These are phyloP conservation scores for Typhlomys cinereus DNA, from an alignment of 2,113 vertebrate genomes.

Conservation along the genomic window DNA sequence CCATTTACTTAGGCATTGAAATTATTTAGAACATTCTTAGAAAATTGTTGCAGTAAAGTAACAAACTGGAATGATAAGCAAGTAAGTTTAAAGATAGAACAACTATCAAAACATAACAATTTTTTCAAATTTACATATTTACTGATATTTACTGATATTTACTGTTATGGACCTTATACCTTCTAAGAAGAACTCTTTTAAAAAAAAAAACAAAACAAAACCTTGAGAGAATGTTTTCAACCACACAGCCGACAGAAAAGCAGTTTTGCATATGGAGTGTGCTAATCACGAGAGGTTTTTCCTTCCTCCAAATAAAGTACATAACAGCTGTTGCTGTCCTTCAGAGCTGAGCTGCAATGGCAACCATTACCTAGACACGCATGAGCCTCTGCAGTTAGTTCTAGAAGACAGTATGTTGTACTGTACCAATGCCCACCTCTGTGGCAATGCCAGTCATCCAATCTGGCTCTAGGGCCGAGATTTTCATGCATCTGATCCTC, in stretches of 20 bases:
- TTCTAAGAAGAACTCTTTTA: conserved; percentile 2
- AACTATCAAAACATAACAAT: background rate
- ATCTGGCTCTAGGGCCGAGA: background rate
- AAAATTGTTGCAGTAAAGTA: conserved; percentile 16
- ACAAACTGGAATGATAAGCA: conserved; percentile 61
- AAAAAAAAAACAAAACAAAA: no score
- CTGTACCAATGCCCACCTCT: background rate
- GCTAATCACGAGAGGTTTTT: background rate
- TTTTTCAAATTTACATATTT: conserved; percentile 10
- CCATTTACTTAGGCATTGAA: conserved; percentile 15
- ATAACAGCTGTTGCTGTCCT: background rate
- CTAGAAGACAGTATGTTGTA: background rate
- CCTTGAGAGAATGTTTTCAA: conserved; percentile 6
- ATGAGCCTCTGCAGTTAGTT: background rate
- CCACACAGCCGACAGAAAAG: background rate
- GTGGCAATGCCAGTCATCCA: background rate
- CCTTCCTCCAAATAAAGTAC: background rate
- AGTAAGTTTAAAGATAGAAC: conserved; percentile 30
- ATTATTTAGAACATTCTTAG: conserved; percentile 14
- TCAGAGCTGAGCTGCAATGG: background rate
- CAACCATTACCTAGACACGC: background rate
- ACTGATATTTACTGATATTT: no score
- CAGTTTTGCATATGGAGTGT: background rate
- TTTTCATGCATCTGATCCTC: background rate
- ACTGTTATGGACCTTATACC: background rate